phyloP scores from a whole-genome alignment of 2,113 vertebrate genomes.

The Anoplopoma fimbria region DNA sequence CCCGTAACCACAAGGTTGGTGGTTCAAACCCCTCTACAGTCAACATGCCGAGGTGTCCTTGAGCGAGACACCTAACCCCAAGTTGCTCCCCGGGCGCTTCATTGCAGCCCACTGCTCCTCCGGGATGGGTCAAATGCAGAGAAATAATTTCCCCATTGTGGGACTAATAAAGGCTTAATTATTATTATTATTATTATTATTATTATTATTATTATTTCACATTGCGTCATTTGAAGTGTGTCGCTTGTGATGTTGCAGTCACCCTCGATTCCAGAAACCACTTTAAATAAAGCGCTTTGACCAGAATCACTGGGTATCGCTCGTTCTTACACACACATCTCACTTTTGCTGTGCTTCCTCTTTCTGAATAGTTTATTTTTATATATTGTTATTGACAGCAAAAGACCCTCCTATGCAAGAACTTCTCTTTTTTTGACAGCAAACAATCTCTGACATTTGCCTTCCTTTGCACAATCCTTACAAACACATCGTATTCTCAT shows the following conservation, averaged over 20 bases:
- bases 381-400: conserved; percentile 19
- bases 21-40: too few species aligned
- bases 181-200: too few species aligned
- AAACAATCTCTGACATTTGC: not conserved
- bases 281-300: not conserved
- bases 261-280: conserved; percentile 21
- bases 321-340: not conserved
- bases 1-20: too few species aligned
- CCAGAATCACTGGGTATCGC: not conserved
- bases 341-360: conserved; percentile 53
- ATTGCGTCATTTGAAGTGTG: not conserved
- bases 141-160: too few species aligned
- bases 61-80: too few species aligned
- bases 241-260: not conserved
- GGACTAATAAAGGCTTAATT: too few species aligned
- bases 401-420: not conserved
- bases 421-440: conserved; percentile 1
- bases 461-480: not conserved
- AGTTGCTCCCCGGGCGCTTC: too few species aligned
- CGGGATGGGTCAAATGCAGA: too few species aligned
- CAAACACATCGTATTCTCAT: not conserved
- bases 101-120: too few species aligned
- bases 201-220: too few species aligned
- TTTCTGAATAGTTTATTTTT: conserved; percentile 47
- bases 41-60: too few species aligned